These are phyloP conservation scores for Aleiodes testaceus DNA, from an alignment of 2,888 invertebrate species.

Conservation along the genomic window DNA sequence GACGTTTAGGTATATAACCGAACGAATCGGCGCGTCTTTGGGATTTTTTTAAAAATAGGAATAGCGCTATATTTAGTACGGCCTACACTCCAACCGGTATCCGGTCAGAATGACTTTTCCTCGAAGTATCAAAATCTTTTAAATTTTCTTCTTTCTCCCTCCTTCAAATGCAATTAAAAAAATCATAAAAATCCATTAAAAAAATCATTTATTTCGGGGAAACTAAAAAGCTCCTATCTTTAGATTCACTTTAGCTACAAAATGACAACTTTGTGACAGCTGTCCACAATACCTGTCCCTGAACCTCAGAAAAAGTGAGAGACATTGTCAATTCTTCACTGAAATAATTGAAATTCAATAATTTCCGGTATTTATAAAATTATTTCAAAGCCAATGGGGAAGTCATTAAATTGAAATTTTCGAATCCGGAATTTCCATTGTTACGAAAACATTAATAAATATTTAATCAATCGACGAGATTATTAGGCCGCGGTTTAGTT, in stretches of 20 bases:
- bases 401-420: no score
- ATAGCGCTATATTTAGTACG: conserved; percentile 67
- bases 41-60: conserved; percentile 66
- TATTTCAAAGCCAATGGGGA: no score
- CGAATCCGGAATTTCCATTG: no score
- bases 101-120: conserved; percentile 64
- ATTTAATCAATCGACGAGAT: conserved; percentile 12
- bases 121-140: conserved; percentile 4
- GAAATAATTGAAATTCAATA: background rate
- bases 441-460: no score
- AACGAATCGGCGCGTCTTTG: conserved; percentile 5
- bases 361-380: background rate
- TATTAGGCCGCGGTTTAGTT: conserved; percentile 19
- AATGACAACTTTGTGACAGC: conserved; percentile 49
- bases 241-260: conserved; percentile 27
- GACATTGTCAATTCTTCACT: background rate
- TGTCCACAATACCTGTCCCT: conserved; percentile 36
- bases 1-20: conserved; percentile 14
- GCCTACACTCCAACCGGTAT: conserved; percentile 67
- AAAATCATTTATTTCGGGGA: background rate
- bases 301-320: conserved; percentile 22
- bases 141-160: background rate
- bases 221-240: conserved; percentile 51
- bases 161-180: no score
- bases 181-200: no score